phyloP scores from a whole-genome alignment of 2,113 vertebrate genomes.

The Dinomys branickii region DNA sequence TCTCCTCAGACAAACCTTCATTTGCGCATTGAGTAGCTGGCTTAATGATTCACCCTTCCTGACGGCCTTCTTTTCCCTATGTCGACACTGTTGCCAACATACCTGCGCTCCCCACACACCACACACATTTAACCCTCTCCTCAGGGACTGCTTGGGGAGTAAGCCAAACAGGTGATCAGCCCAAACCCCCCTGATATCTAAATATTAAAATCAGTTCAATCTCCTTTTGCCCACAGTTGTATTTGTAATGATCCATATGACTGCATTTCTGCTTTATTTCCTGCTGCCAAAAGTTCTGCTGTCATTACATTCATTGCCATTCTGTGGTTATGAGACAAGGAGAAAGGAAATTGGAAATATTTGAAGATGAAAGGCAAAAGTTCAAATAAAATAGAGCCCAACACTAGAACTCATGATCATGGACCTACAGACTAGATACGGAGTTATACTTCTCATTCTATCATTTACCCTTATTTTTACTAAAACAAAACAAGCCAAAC shows the following conservation, averaged over 20 bases:
- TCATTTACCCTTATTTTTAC: not conserved
- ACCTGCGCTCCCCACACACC: not conserved
- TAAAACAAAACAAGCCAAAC: conserved; percentile 3
- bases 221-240: not conserved
- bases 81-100: not conserved
- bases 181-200: not conserved
- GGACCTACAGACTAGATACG: not conserved
- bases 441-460: not conserved
- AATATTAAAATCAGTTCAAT: not conserved
- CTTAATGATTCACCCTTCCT: not conserved
- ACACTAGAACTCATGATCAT: not conserved
- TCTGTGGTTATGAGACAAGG: not conserved
- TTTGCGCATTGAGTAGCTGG: not conserved
- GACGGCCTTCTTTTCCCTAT: not conserved
- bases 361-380: not conserved
- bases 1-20: not conserved
- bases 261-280: not conserved
- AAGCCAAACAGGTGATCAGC: not conserved
- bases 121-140: not conserved
- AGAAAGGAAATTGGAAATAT: not conserved
- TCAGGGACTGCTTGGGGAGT: not conserved
- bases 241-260: not conserved
- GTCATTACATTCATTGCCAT: not conserved
- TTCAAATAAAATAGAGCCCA: not conserved
- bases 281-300: not conserved